Percentiles rank a stretch among this genome's conserved stretches.
Evolutionary conservation across 2,888 invertebrate genomes (phyloP).

Genomic region (Dysmachus trigonus): DNA sequence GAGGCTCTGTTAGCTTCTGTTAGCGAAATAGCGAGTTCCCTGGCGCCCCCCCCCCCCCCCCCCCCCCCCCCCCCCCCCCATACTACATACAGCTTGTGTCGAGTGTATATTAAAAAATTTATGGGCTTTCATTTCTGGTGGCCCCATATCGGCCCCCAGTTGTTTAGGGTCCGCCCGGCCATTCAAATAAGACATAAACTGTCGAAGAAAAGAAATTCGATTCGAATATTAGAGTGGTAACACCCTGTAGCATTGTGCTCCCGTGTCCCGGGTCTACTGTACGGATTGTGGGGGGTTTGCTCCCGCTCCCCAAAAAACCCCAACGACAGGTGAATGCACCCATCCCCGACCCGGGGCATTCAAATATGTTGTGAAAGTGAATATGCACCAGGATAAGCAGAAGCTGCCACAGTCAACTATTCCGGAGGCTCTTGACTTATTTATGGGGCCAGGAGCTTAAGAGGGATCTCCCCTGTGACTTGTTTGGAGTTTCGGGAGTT

Average conservation of each 20-base stretch:
- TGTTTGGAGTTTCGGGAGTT: background rate
- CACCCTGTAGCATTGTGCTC: background rate
- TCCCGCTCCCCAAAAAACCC: background rate
- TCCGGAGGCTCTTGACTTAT: constrained; percentile 24
- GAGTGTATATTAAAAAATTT: background rate
- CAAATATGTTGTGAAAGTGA: constrained; percentile 1
- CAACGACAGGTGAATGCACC: background rate
- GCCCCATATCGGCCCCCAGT: background rate
- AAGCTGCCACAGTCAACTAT: background rate
- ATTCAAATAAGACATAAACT: background rate
- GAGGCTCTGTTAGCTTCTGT: background rate
- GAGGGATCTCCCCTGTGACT: background rate
- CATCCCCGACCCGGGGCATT: background rate
- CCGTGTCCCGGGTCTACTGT: background rate
- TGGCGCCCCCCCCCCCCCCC: background rate
- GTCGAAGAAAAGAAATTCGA: background rate
- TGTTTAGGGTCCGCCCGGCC: background rate
- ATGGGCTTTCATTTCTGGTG: background rate
- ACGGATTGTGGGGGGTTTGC: too few relatives aligned
- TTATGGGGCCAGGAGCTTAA: background rate
- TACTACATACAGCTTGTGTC: background rate
- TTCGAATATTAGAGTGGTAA: background rate
- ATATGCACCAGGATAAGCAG: constrained; percentile 4
- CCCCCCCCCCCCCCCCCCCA: too few relatives aligned
- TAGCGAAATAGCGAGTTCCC: background rate